phyloP scores from a whole-genome alignment of 2,888 invertebrate species.

The Saturnia japonica region DNA sequence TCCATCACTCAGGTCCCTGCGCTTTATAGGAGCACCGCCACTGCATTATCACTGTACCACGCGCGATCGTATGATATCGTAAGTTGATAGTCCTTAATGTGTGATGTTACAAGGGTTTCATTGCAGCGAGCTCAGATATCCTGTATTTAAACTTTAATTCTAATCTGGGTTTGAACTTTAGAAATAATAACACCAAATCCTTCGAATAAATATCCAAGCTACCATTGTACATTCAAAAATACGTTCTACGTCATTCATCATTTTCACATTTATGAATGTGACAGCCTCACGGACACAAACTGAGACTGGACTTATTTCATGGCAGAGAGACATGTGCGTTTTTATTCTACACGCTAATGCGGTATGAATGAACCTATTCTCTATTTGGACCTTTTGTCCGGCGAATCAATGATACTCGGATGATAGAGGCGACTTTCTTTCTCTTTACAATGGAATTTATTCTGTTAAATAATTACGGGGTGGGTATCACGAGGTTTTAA shows the following conservation, averaged over 20 bases:
- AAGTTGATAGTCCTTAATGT: too few relatives aligned
- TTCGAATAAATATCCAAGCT: not conserved
- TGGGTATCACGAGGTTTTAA: not conserved
- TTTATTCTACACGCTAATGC: not conserved
- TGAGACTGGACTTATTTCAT: not conserved
- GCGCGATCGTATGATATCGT: too few relatives aligned
- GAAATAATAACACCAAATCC: not conserved
- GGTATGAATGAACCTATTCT: not conserved
- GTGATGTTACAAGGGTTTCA: too few relatives aligned
- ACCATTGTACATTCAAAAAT: not conserved
- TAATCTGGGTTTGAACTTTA: not conserved
- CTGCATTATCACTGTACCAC: too few relatives aligned
- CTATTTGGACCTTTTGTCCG: not conserved
- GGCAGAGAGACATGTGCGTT: not conserved
- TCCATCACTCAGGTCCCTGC: too few relatives aligned
- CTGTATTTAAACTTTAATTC: not conserved
- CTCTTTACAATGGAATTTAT: not conserved
- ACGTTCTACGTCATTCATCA: constrained; percentile 12
- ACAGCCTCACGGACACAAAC: constrained; percentile 10
- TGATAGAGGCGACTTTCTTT: not conserved
- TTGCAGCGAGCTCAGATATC: too few relatives aligned
- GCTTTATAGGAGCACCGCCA: too few relatives aligned
- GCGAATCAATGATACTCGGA: not conserved
- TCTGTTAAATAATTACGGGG: not conserved
- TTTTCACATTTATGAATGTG: constrained; percentile 12